Evolutionary conservation across 2,113 vertebrate genomes (phyloP).

Genomic region (Tauraco erythrolophus): DNA sequence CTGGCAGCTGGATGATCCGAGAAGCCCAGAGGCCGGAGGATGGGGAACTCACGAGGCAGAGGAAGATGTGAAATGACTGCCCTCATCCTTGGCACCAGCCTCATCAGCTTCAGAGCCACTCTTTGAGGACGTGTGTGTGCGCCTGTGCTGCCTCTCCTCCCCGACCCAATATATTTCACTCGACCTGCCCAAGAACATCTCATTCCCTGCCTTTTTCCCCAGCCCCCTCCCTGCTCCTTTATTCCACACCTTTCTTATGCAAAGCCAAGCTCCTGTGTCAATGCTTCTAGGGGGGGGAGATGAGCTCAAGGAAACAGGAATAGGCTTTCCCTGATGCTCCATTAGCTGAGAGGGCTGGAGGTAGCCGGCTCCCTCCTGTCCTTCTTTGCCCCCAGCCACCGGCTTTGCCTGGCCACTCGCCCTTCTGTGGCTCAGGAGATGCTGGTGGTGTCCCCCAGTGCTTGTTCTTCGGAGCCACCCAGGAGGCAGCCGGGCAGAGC

Average conservation of each 20-base stretch:
- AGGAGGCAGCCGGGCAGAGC: not conserved
- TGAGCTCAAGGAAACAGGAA: accelerated
- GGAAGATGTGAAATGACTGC: not conserved
- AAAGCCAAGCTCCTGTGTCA: not conserved
- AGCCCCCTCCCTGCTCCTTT: not conserved
- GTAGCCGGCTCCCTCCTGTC: not conserved
- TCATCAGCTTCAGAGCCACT: not conserved
- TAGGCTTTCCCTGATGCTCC: not conserved
- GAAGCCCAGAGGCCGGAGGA: not conserved
- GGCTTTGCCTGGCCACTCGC: not conserved
- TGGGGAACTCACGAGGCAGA: not conserved
- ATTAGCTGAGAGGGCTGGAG: not conserved
- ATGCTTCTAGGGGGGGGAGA: no score
- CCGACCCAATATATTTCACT: not conserved
- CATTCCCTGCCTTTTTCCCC: not conserved
- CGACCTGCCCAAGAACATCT: not conserved
- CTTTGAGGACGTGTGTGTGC: accelerated
- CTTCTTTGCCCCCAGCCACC: accelerated
- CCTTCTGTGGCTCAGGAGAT: not conserved
- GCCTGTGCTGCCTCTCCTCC: not conserved
- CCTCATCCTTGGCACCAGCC: not conserved
- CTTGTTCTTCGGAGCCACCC: not conserved
- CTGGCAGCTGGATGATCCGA: not conserved
- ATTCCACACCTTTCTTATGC: not conserved
- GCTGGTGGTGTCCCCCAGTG: not conserved